Percentiles rank a stretch among this genome's conserved stretches.
Evolutionary conservation across 1,140 invertebrate species (phyloP).

Genomic region (Fragariocoptes setiger): DNA sequence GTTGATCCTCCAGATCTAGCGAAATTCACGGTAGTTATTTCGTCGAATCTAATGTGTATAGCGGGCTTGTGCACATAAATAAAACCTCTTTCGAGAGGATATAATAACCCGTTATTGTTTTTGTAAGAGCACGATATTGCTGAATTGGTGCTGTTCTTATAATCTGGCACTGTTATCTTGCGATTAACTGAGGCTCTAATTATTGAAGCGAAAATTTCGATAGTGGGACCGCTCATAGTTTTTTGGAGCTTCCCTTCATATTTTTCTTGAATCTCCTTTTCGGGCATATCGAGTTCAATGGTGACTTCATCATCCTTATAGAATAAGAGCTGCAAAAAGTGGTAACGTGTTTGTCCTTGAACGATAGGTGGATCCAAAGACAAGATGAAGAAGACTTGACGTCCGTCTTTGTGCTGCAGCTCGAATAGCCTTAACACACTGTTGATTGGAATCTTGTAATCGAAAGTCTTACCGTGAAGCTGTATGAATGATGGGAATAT

Average conservation of each 20-base stretch:
- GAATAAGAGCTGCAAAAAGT: constrained; percentile 78
- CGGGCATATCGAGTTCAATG: constrained; percentile 62
- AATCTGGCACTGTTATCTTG: constrained; percentile 70
- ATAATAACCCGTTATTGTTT: constrained; percentile 82
- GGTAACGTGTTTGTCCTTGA: constrained; percentile 82
- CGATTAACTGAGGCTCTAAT: constrained; percentile 83
- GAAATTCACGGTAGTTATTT: constrained; percentile 81
- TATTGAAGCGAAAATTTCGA: constrained; percentile 73
- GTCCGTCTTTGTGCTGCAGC: constrained; percentile 80
- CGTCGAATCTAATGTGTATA: constrained; percentile 87
- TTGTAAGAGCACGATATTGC: constrained; percentile 86
- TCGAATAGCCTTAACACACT: constrained; percentile 76
- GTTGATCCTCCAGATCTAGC: constrained; percentile 77
- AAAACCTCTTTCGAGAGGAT: constrained; percentile 92
- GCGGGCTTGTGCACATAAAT: constrained; percentile 97
- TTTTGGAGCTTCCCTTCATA: constrained; percentile 74
- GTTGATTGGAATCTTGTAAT: constrained; percentile 94
- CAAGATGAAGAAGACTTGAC: constrained; percentile 92
- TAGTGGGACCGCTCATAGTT: constrained; percentile 63
- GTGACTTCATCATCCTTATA: constrained; percentile 54
- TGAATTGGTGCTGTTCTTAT: constrained; percentile 17
- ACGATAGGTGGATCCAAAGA: constrained; percentile 96
- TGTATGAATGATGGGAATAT: constrained; percentile 89
- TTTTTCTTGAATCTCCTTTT: constrained; percentile 70
- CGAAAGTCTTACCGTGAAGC: constrained; percentile 97